phyloP scores from a whole-genome alignment of 2,888 invertebrate species.

The Autographa pulchrina region DNA sequence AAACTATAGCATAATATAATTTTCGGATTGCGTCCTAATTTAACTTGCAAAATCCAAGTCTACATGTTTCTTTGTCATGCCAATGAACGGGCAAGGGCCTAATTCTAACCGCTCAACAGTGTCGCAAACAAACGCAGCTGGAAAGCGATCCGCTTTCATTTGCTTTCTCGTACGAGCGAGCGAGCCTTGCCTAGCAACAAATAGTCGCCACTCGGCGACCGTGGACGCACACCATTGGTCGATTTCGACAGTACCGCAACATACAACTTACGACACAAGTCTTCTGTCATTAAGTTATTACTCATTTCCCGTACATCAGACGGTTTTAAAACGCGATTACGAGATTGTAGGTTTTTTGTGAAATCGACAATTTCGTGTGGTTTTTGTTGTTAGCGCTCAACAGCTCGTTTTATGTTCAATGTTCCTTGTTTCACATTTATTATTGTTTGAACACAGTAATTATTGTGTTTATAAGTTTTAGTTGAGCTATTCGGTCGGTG shows the following conservation, averaged over 20 bases:
- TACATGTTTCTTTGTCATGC: slow-evolving; percentile 4
- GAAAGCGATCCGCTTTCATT: slow-evolving; percentile 83
- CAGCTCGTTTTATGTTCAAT: slow-evolving; percentile 5
- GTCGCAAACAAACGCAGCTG: slow-evolving; percentile 60
- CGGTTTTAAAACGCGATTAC: slow-evolving; percentile 44
- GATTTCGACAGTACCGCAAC: slow-evolving; percentile 51
- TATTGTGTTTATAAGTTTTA: too few relatives aligned
- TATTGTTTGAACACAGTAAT: too few relatives aligned
- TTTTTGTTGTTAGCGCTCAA: slow-evolving; percentile 13
- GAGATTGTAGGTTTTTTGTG: slow-evolving; percentile 12
- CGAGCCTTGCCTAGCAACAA: slow-evolving; percentile 64
- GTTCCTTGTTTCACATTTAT: neutral
- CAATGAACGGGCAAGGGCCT: neutral
- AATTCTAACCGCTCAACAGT: slow-evolving; percentile 25
- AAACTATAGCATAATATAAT: neutral
- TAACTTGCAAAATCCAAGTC: slow-evolving; percentile 2
- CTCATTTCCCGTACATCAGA: slow-evolving; percentile 49
- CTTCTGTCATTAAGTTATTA: slow-evolving; percentile 53
- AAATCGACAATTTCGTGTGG: slow-evolving; percentile 15
- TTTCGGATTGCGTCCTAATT: neutral
- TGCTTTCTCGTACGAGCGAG: slow-evolving; percentile 76
- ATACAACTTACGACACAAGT: slow-evolving; percentile 42
- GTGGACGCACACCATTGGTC: slow-evolving; percentile 59
- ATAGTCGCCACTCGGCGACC: slow-evolving; percentile 34
- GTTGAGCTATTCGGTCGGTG: too few relatives aligned